Conservation (phyloP, 2,113 vertebrate species). For the Sorex fumeus region DNA sequence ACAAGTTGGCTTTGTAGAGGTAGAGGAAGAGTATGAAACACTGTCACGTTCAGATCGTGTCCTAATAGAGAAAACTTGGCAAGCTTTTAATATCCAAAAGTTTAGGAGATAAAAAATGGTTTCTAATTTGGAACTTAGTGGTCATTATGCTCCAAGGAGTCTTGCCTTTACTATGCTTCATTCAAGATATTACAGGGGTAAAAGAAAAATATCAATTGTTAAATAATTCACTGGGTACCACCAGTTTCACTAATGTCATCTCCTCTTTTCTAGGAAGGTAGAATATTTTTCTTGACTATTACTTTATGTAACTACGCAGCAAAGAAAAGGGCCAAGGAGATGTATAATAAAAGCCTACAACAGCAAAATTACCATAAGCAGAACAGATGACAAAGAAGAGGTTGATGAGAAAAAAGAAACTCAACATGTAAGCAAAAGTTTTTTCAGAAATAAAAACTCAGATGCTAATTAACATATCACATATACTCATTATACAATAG, state of each 20-base stretch:
- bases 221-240: not conserved
- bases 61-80: not conserved
- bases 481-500: not conserved
- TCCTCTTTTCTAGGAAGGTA: not conserved
- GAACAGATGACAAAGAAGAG: not conserved
- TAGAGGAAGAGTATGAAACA: not conserved
- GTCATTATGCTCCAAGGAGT: not conserved
- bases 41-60: not conserved
- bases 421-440: not conserved
- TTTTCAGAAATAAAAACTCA: not conserved
- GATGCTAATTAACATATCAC: no score
- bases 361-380: not conserved
- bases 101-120: not conserved
- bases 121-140: not conserved
- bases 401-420: not conserved
- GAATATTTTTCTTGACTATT: slow-evolving; percentile 45
- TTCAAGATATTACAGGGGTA: not conserved
- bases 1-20: slow-evolving; percentile 41
- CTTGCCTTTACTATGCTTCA: not conserved
- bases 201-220: not conserved
- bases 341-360: not conserved
- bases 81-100: not conserved
- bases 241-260: not conserved
- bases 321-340: not conserved
- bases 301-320: not conserved